Conservation (phyloP, 1,140 invertebrate species). For the Coenobita brevimanus region DNA sequence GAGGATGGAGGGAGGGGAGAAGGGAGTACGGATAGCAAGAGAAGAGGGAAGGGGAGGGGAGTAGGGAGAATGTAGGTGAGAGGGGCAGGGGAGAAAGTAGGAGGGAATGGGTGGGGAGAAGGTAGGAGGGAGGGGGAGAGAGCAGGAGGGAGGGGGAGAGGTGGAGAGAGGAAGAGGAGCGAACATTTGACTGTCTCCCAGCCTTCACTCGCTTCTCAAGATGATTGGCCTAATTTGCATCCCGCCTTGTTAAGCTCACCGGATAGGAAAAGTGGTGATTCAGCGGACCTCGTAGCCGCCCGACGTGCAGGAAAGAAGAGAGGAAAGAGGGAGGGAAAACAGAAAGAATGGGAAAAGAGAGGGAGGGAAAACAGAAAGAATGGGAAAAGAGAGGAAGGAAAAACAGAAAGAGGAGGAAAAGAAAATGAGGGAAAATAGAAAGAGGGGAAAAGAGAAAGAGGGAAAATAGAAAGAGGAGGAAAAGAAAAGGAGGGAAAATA, state of each 20-base stretch:
- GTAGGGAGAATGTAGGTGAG: neutral
- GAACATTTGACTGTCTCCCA: neutral
- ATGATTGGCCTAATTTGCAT: conserved; percentile 53
- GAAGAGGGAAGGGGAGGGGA: neutral
- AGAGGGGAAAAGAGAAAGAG: no score
- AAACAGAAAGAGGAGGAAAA: neutral
- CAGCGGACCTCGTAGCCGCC: conserved; percentile 7
- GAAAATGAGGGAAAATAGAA: no score
- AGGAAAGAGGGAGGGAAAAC: neutral
- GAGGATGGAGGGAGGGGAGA: neutral
- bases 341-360: neutral
- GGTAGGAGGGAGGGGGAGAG: neutral
- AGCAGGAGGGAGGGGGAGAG: neutral
- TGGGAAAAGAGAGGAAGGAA: neutral
- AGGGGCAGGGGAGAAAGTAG: neutral
- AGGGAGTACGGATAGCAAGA: no score
- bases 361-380: neutral
- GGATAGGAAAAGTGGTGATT: conserved; percentile 44
- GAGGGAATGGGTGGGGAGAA: neutral
- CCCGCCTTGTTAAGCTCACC: conserved; percentile 42
- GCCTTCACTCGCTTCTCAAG: conserved; percentile 40
- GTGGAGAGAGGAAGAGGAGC: conserved; percentile 2
- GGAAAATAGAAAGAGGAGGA: no score
- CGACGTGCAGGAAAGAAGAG: conserved; percentile 2
- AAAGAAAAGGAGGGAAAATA: no score